Base-by-base conservation (phyloP, 2,888 invertebrate species). In the Hirtodrosophila duncani region DNA sequence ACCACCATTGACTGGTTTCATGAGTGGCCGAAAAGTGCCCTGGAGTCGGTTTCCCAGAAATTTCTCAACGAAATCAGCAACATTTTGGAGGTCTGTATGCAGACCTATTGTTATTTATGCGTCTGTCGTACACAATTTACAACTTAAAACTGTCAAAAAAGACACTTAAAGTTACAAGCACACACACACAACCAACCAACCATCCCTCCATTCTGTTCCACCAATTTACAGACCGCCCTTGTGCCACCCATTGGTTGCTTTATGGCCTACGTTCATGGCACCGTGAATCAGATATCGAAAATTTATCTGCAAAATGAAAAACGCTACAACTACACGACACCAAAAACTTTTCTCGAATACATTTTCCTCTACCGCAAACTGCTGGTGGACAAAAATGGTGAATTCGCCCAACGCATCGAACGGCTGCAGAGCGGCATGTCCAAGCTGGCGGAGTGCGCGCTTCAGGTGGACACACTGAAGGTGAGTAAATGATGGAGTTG, bases 1-100 rank as follows among this genome's bases (percentile, higher is more conserved):
- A 96, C 97, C 0, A 91, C 94, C 31, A 97, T 98, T 66, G 93
- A 98, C 86, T 98, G 98, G 98, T 98, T 98, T 87, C 97, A 98
- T 84, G 96, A 97, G 83, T 98, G 98, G 98, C 98, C 98, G 1
- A 91, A 91, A 79, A 93, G 95, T 81, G 98, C 98, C 21, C 88
- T 98, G 80, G 91, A 93, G 65, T 97, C 97, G 14, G 98, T 98
- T 2, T 96, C 97, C 16, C 90, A 90, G 70, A 89, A 94, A 67
- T 98, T 98, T 86, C 88, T 97, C 45, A 88, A 90, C 8, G 94
- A 95, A 87, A 91, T 95, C 20, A 90, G 92, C 59, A 90, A 92
- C 57, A 89, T 92, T 7, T 87, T 97, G 44, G 92, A 93, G 67
- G 92, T 23, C n/a, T 38, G 9, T 21, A 42, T 17, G 23, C 11